Evolutionary conservation across 2,888 invertebrate species (phyloP).

Genomic region (Pinctada fucata): DNA sequence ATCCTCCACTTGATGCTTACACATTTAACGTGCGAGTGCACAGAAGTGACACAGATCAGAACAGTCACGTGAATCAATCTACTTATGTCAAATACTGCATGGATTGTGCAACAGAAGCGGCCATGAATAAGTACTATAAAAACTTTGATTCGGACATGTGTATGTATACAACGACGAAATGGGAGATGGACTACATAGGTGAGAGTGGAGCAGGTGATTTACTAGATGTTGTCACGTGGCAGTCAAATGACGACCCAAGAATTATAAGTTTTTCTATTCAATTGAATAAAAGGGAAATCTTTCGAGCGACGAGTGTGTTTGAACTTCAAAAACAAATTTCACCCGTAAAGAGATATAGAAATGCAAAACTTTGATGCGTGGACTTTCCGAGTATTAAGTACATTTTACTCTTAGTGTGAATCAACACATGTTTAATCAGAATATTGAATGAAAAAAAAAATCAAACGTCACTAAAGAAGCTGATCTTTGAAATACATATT

Average conservation of each 20-base stretch:
- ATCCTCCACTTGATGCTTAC: not conserved
- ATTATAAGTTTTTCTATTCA: constrained; percentile 15
- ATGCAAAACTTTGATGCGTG: too few relatives aligned
- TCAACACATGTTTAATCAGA: too few relatives aligned
- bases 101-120: constrained; percentile 29
- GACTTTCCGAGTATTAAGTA: too few relatives aligned
- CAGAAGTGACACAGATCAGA: constrained; percentile 31
- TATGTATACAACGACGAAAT: constrained; percentile 4
- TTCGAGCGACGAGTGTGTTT: constrained; percentile 13
- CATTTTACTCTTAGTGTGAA: too few relatives aligned
- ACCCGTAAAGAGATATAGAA: not conserved
- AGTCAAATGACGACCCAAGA: not conserved
- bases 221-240: constrained; percentile 26
- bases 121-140: constrained; percentile 8
- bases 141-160: constrained; percentile 31
- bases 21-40: not conserved
- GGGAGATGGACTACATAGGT: constrained; percentile 19
- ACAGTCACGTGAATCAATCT: constrained; percentile 29
- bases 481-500: too few relatives aligned
- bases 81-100: constrained; percentile 32
- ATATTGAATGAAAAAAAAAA: too few relatives aligned
- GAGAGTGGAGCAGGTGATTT: constrained; percentile 24
- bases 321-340: not conserved
- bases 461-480: too few relatives aligned
- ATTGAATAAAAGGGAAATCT: constrained; percentile 6